Percentiles rank a stretch among this genome's conserved stretches.
These are phyloP conservation scores for Alectura lathami DNA, from an alignment of 2,113 vertebrate species.

Conservation along the genomic window DNA sequence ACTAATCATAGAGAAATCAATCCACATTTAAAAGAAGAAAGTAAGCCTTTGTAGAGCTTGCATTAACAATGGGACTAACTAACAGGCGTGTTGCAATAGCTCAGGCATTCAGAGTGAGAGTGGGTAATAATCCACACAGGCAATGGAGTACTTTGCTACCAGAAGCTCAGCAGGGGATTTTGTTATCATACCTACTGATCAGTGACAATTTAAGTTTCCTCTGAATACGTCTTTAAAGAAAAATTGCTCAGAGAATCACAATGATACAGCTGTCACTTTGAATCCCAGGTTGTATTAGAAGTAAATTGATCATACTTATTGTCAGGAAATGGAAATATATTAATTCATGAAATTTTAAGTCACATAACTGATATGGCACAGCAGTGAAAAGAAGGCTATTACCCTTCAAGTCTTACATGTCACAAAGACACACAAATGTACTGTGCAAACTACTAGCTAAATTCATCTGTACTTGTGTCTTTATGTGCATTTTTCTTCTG, in stretches of 20 bases:
- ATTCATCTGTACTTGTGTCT: background rate
- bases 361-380: background rate
- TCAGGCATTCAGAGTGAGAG: background rate
- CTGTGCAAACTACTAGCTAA: background rate
- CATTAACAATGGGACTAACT: background rate
- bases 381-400: background rate
- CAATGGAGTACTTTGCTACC: background rate
- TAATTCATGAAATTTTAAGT: background rate
- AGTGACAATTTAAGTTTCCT: background rate
- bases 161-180: background rate
- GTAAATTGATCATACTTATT: background rate
- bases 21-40: background rate
- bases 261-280: background rate
- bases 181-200: background rate
- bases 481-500: background rate
- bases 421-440: background rate
- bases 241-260: background rate
- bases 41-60: background rate
- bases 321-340: background rate
- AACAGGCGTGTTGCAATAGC: background rate
- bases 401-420: background rate
- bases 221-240: background rate
- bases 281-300: background rate
- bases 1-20: background rate
- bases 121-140: background rate